Evolutionary conservation across 2,797 vertebrate genomes (phyloP).

Genomic region (Mormyrus proboscirostris): DNA sequence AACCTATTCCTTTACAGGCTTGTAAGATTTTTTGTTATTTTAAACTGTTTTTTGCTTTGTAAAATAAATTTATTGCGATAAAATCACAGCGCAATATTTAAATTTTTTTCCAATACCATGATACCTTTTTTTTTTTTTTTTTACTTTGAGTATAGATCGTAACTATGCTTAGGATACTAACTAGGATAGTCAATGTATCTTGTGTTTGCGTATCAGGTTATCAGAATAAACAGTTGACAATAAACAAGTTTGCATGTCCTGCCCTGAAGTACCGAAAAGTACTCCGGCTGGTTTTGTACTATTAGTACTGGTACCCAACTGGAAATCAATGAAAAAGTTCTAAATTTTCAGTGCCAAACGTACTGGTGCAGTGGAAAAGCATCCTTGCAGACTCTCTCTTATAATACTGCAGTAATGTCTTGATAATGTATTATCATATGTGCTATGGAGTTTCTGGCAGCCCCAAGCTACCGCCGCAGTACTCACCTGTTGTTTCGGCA

Average conservation of each 20-base stretch:
- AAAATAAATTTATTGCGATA: background rate
- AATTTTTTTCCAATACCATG: background rate
- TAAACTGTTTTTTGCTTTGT: background rate
- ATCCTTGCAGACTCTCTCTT: background rate
- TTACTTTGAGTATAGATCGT: background rate
- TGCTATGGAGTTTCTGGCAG: background rate
- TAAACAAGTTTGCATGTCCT: background rate
- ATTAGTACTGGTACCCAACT: background rate
- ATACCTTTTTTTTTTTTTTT: background rate
- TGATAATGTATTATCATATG: background rate
- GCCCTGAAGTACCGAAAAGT: background rate
- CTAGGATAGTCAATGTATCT: background rate
- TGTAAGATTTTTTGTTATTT: background rate
- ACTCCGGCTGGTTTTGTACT: background rate
- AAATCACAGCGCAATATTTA: background rate
- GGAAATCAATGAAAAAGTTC: background rate
- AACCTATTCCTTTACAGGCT: background rate
- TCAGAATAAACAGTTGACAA: background rate
- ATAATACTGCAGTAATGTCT: background rate
- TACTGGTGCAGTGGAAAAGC: background rate
- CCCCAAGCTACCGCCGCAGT: background rate
- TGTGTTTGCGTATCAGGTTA: background rate
- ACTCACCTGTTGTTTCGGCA: conserved; percentile 79
- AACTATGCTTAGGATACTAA: background rate
- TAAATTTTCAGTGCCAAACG: background rate